Conservation (phyloP, 2,888 invertebrate species). For the Acrobasis consociella region DNA sequence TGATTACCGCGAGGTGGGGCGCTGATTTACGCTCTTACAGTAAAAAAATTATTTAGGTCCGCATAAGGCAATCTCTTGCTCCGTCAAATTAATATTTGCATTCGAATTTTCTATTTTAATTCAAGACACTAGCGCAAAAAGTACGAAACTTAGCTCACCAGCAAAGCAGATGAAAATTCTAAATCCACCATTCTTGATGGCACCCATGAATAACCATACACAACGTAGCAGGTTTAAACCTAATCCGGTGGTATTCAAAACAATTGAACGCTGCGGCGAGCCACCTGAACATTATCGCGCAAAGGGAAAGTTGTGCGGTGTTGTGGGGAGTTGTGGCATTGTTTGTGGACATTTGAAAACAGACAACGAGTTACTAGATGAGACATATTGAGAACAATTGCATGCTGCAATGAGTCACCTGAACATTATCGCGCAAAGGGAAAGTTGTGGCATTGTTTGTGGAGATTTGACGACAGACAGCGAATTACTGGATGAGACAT, state of each 20-base stretch:
- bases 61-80: no score
- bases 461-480: no score
- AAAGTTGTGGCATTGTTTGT: no score
- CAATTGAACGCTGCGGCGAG: slow-evolving; percentile 29
- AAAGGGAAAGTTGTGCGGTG: slow-evolving; percentile 62
- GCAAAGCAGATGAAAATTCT: not conserved
- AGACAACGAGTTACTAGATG: slow-evolving; percentile 32
- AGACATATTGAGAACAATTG: slow-evolving; percentile 1
- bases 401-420: no score
- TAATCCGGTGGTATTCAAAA: slow-evolving; percentile 20
- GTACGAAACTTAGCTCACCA: not conserved
- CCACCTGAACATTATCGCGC: slow-evolving; percentile 44
- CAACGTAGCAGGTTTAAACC: not conserved
- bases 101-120: no score
- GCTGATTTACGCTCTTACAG: no score
- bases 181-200: not conserved
- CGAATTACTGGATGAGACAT: no score
- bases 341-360: slow-evolving; percentile 56
- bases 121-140: not conserved
- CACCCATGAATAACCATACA: not conserved
- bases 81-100: no score
- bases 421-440: slow-evolving; percentile 11
- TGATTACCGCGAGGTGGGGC: no score
- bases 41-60: no score
- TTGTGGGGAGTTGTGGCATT: slow-evolving; percentile 44